These are phyloP conservation scores for Anthopleura xanthogrammica DNA, from an alignment of 92 coral and sea anemone species.

Conservation along the genomic window DNA sequence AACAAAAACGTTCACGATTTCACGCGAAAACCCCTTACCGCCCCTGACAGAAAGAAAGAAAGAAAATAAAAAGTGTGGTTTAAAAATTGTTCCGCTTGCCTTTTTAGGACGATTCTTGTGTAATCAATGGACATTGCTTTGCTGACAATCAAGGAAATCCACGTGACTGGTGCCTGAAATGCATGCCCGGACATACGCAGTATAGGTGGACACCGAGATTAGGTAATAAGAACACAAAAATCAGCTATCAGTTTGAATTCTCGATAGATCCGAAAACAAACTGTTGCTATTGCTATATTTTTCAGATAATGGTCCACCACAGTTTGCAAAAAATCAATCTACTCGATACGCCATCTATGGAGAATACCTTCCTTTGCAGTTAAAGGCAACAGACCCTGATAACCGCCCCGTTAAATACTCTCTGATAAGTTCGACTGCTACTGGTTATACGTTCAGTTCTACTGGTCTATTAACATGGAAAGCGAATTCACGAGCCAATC, in stretches of 20 bases:
- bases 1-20: no score
- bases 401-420: conserved; percentile 45
- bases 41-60: no score
- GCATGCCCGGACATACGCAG: conserved; percentile 34
- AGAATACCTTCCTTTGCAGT: neutral
- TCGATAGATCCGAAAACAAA: no score
- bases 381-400: conserved; percentile 69
- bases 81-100: no score
- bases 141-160: conserved; percentile 31
- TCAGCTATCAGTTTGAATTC: no score
- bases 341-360: conserved; percentile 18
- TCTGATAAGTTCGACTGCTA: conserved; percentile 27
- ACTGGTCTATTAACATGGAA: conserved; percentile 46
- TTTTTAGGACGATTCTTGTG: conserved; percentile 25
- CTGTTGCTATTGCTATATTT: no score
- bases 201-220: no score
- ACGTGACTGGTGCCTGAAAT: conserved; percentile 57
- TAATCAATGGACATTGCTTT: conserved; percentile 53
- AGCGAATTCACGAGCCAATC: conserved; percentile 16
- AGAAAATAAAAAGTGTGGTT: no score
- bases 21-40: no score
- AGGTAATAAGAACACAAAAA: no score
- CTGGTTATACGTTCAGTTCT: conserved; percentile 21
- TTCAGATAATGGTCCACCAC: no score
- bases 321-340: neutral